Percentiles rank a stretch among this genome's conserved stretches.
Evolutionary conservation across 2,888 invertebrate genomes (phyloP).

Genomic region (Quadroppia sp.): DNA sequence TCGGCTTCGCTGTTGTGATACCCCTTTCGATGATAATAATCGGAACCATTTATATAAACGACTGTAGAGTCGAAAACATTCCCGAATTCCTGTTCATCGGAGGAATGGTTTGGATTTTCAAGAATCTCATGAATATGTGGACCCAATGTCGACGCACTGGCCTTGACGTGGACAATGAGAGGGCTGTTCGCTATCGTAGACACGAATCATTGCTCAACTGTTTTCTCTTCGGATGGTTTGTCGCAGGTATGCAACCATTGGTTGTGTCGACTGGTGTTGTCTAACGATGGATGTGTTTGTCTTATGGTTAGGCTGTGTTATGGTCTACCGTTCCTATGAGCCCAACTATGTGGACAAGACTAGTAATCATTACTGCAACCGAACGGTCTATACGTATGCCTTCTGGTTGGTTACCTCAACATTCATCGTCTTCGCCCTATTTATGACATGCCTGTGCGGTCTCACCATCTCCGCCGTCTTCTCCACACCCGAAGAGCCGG

Average conservation of each 20-base stretch:
- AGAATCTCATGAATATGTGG: constrained; percentile 61
- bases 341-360: constrained; percentile 58
- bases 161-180: constrained; percentile 3
- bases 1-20: constrained; percentile 62
- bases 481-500: constrained; percentile 25
- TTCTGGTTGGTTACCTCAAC: constrained; percentile 65
- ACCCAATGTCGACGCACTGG: constrained; percentile 56
- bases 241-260: constrained; percentile 58
- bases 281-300: not conserved
- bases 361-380: constrained; percentile 60
- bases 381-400: constrained; percentile 65
- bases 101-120: constrained; percentile 63
- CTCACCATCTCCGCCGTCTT: constrained; percentile 58
- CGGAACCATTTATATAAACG: constrained; percentile 62
- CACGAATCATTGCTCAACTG: constrained; percentile 56
- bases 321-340: constrained; percentile 65
- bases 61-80: constrained; percentile 65
- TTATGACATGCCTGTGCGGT: constrained; percentile 59
- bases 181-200: not conserved
- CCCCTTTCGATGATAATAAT: constrained; percentile 67
- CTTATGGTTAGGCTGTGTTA: constrained; percentile 60
- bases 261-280: not conserved
- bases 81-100: constrained; percentile 66
- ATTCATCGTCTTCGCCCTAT: constrained; percentile 60
- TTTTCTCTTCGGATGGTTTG: constrained; percentile 66